A percentile compares a stretch with the other conserved stretches of the same genome.
Evolutionary conservation across 1,140 invertebrate species (phyloP).

Genomic region (Drosophila triauraria): DNA sequence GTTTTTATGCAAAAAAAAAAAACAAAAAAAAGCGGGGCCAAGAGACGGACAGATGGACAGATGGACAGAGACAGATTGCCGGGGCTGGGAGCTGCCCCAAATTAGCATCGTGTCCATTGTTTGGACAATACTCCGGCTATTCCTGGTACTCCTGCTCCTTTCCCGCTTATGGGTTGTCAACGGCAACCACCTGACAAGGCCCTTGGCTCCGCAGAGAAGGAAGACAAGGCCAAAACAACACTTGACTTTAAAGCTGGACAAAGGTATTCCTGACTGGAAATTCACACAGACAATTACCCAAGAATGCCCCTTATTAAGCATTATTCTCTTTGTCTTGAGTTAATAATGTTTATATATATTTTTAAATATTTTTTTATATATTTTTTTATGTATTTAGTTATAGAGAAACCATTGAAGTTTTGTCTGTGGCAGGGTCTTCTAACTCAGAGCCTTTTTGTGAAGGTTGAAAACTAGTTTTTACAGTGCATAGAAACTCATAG

Average conservation of each 20-base stretch:
- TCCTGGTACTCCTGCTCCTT: background rate
- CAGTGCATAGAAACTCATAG: too few relatives aligned
- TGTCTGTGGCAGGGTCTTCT: too few relatives aligned
- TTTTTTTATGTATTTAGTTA: too few relatives aligned
- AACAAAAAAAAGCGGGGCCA: constrained; percentile 10
- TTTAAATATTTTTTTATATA: too few relatives aligned
- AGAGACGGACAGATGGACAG: background rate
- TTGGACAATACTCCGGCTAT: constrained; percentile 34
- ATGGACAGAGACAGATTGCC: constrained; percentile 14
- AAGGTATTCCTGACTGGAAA: background rate
- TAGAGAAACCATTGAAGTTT: too few relatives aligned
- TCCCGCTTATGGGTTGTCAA: constrained; percentile 42
- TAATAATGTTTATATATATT: too few relatives aligned
- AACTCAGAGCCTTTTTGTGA: too few relatives aligned
- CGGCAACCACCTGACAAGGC: constrained; percentile 26
- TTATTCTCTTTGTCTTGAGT: too few relatives aligned
- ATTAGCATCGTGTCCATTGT: constrained; percentile 39
- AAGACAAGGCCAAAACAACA: background rate
- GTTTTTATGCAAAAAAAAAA: constrained; percentile 11
- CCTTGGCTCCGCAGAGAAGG: background rate
- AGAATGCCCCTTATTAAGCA: background rate
- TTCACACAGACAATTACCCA: background rate
- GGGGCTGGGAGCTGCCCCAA: constrained; percentile 19
- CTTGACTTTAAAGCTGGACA: constrained; percentile 2
- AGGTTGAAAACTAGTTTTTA: too few relatives aligned